Base-by-base conservation (phyloP, 2,113 vertebrate species). In the Cyphomyrus plagiostoma region DNA sequence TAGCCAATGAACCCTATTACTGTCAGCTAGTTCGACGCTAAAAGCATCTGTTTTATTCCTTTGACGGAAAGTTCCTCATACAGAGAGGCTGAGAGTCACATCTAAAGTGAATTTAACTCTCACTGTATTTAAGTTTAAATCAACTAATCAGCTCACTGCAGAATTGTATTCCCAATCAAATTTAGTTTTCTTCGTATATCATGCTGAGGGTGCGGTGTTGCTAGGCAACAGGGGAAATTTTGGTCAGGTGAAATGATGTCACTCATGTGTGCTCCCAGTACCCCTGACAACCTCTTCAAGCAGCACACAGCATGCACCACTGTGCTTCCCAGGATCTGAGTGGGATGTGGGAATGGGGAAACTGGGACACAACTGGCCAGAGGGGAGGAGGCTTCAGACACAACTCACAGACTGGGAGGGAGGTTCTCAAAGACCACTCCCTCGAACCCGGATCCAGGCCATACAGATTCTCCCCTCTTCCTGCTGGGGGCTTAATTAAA, bases 401-500 rank as follows among this genome's bases (percentile, higher is more conserved):
- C 26, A 3, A 52, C 26, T 13, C 85, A 39, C 23, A 4, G 30
- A 5, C 74, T 19, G 74, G 30, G 82, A 46, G 6, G 50, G 48
- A 17, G 19, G 10, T 26, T 30, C 13, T 17, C 26, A 3, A 89
- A 88, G 86, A 21, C 74, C 30, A 15, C 53, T 52, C 21, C 46
- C 52, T 89, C 48, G 62, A 89, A 50, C 2, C 30, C 23, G 0
- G 23, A 35, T 21, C 77, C 50, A 21, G 85, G 17, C 95, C 96
- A 96, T 96, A 95, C 96, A 95, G 96, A 94, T 96, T 96, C 23
- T 96, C 95, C 95, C 94, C 96, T 96, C 95, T 97, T 97, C 96
- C 96, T 97, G 96, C 97, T 97, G 96, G 96, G 96, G 97, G 95
- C 96, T 96, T 97, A 97, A 97, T 97, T 97, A 97, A 97, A 97